Conservation (phyloP, 2,797 vertebrate genomes). For the Limnodromus scolopaceus region DNA sequence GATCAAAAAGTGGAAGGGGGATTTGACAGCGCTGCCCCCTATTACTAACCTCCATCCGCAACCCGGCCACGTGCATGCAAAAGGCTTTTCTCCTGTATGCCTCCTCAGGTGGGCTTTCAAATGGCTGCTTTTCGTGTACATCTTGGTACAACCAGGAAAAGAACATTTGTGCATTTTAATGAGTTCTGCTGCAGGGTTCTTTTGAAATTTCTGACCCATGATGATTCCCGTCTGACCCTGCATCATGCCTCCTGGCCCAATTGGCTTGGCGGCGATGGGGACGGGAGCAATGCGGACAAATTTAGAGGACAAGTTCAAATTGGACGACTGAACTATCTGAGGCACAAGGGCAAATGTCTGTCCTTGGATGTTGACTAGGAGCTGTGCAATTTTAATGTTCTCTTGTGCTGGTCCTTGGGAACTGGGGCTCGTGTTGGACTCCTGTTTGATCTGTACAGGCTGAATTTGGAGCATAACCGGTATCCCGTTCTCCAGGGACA, state of each 20-base stretch:
- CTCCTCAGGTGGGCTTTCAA: conserved; percentile 95
- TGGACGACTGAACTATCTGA: conserved; percentile 87
- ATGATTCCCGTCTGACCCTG: conserved; percentile 82
- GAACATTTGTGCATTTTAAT: conserved; percentile 99
- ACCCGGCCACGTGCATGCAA: conserved; percentile 94
- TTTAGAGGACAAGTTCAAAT: conserved; percentile 86
- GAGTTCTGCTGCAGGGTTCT: conserved; percentile 93
- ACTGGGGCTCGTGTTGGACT: conserved; percentile 72
- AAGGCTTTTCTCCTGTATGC: conserved; percentile 97
- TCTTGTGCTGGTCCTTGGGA: conserved; percentile 78
- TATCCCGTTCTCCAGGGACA: conserved; percentile 78
- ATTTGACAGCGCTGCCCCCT: background rate
- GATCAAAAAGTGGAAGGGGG: background rate
- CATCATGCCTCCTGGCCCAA: conserved; percentile 83
- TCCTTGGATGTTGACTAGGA: conserved; percentile 95
- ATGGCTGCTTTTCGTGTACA: conserved; percentile 99
- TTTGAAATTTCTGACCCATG: conserved; percentile 92
- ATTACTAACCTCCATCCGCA: conserved; percentile 95
- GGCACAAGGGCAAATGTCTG: conserved; percentile 95
- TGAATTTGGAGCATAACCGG: conserved; percentile 92
- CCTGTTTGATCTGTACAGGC: conserved; percentile 91
- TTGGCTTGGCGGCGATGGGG: conserved; percentile 92
- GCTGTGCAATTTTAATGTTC: conserved; percentile 92
- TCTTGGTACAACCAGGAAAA: conserved; percentile 95
- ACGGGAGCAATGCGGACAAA: conserved; percentile 95